These are phyloP conservation scores for Sus cebifrons DNA, from an alignment of 2,797 vertebrate genomes.

Conservation along the genomic window DNA sequence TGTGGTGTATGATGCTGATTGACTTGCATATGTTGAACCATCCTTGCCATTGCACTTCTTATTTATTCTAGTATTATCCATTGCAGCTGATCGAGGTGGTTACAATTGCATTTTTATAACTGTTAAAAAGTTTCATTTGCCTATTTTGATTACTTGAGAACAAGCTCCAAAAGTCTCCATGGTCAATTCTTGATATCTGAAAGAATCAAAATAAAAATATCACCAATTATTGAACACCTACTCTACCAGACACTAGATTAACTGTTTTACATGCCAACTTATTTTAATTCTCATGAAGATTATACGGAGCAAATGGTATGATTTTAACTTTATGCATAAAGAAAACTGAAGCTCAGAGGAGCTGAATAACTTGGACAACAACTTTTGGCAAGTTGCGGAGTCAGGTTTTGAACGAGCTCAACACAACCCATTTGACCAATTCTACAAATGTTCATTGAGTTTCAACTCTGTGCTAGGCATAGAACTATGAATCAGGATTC, in stretches of 20 bases:
- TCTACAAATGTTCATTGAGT: not conserved
- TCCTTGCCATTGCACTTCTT: not conserved
- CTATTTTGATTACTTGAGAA: constrained; percentile 40
- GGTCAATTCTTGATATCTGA: not conserved
- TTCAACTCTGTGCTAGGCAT: not conserved
- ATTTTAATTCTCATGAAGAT: not conserved
- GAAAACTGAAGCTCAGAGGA: not conserved
- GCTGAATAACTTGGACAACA: not conserved
- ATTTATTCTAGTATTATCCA: not conserved
- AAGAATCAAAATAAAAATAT: constrained; percentile 24
- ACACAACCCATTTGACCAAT: not conserved
- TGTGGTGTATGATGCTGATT: too few relatives aligned
- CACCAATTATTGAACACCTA: not conserved
- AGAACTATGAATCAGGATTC: not conserved
- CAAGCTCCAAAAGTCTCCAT: not conserved
- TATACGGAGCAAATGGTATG: not conserved
- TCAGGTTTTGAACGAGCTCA: not conserved
- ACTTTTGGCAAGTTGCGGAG: not conserved
- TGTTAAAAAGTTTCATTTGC: not conserved
- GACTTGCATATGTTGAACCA: too few relatives aligned
- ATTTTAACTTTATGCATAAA: not conserved
- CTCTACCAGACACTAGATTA: not conserved
- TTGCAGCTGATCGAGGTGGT: not conserved
- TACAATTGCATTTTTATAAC: not conserved
- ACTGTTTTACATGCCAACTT: not conserved